Base-by-base conservation (phyloP, 2,797 vertebrate species). In the Florisuga fusca region DNA sequence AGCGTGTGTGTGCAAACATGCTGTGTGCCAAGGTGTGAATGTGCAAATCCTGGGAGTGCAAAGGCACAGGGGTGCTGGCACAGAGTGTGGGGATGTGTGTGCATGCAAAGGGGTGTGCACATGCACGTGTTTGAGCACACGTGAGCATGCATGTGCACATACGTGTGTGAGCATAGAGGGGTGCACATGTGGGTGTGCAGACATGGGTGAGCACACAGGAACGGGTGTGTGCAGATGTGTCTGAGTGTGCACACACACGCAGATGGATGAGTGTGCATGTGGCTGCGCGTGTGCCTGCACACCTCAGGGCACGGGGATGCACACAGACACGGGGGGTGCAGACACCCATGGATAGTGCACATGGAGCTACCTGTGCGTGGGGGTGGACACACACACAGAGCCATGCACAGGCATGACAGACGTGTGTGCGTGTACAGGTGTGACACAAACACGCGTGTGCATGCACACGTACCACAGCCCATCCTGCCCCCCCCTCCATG, bases 321-420 rank as follows among this genome's bases (percentile, higher is more conserved):
- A 12, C 6, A 4, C 13, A 12, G 26, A 7, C 21, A 7, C 43
- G 5, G 12, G 25, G 46, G 10, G 46, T 48, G 50, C 50, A 2
- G 17, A 4, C 1, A 12, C 46, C 34, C 31, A 3, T 7, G 16
- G 17, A 31, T 31, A 5, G 36, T 2, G 46, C 15, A 15, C 26
- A 12, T 15, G 0, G 12, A 1, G 21, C 4, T 8, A 8, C 63
- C 34, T 7, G 25, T 16, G 73, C 12, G 8, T 4, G 10, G 4
- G 53, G 23, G 38, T 5, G 21, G 22, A 2, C 7, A 15, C 46
- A 9, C 10, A 1, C 71, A 14, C 48, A 18, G 5, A 18, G 5
- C 15, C 9, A 55, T n/a, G 63, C 41, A 7, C 7, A 8, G 31
- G 31, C 3, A 4, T 26, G 61, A 12, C 10, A 13, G 38, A 14